Conservation (phyloP, 2,888 invertebrate species). For the Polydrusus cervinus region DNA sequence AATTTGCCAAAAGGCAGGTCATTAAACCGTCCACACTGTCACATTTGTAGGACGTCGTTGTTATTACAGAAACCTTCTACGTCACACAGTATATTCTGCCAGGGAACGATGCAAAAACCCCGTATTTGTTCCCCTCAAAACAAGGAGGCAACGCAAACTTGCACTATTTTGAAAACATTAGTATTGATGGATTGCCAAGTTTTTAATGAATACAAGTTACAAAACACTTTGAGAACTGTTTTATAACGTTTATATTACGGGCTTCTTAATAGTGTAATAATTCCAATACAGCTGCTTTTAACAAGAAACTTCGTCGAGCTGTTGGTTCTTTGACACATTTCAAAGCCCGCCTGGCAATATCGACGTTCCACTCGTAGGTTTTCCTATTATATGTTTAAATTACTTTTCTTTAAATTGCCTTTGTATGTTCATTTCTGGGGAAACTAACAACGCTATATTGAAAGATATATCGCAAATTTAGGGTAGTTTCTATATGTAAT, state of each 20-base stretch:
- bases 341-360: slow-evolving; percentile 18
- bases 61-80: no score
- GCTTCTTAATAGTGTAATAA: not conserved
- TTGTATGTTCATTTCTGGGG: not conserved
- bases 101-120: no score
- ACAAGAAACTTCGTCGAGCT: slow-evolving; percentile 15
- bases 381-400: slow-evolving; percentile 29
- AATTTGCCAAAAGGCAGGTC: no score
- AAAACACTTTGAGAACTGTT: no score
- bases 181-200: no score
- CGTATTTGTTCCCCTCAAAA: no score
- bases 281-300: not conserved
- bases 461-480: not conserved
- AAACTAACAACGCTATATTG: not conserved
- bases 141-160: no score
- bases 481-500: not conserved
- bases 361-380: slow-evolving; percentile 7
- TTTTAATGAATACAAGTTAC: no score
- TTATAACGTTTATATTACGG: not conserved
- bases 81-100: no score
- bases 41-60: no score
- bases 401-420: slow-evolving; percentile 3
- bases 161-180: no score
- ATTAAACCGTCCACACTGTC: no score
- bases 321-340: slow-evolving; percentile 24